Percentiles rank a stretch among this genome's conserved stretches.
Conservation (phyloP, 2,888 invertebrate species). For the Clostera curtula region DNA sequence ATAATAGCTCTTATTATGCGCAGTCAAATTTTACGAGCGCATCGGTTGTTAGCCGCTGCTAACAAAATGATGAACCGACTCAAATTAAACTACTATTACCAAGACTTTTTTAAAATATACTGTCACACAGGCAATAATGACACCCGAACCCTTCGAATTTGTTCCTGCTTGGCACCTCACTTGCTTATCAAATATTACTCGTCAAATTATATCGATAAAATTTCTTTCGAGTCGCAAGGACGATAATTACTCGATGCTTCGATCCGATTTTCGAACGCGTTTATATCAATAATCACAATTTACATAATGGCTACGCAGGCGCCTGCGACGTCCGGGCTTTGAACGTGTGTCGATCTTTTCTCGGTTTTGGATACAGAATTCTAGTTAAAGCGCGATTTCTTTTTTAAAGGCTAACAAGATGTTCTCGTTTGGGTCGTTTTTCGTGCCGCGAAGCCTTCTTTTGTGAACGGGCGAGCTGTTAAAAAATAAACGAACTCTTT, state of each 20-base stretch:
- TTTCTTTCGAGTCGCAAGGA: conserved; percentile 43
- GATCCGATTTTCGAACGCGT: conserved; percentile 41
- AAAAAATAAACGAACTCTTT: conserved; percentile 75
- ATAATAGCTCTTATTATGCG: conserved; percentile 67
- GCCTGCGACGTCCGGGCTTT: conserved; percentile 55
- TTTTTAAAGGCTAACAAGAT: conserved; percentile 74
- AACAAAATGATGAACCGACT: conserved; percentile 57
- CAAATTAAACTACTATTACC: conserved; percentile 57
- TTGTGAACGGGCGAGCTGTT: conserved; percentile 74
- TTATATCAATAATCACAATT: conserved; percentile 52
- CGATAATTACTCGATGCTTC: conserved; percentile 36
- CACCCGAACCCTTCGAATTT: conserved; percentile 25
- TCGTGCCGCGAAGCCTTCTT: conserved; percentile 68
- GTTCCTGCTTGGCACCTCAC: conserved; percentile 18
- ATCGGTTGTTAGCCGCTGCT: conserved; percentile 58
- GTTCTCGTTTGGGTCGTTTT: conserved; percentile 70
- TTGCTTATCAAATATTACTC: conserved; percentile 31
- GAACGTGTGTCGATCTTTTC: conserved; percentile 54
- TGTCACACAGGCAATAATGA: conserved; percentile 40
- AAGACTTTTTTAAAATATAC: conserved; percentile 42
- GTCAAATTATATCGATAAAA: conserved; percentile 44
- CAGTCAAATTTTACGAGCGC: conserved; percentile 72
- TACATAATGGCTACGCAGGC: conserved; percentile 69
- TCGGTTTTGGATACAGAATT: conserved; percentile 71
- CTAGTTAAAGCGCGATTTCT: conserved; percentile 72